These are phyloP conservation scores for Himalopsyche phryganea DNA, from an alignment of 1,140 invertebrate genomes.

Conservation along the genomic window DNA sequence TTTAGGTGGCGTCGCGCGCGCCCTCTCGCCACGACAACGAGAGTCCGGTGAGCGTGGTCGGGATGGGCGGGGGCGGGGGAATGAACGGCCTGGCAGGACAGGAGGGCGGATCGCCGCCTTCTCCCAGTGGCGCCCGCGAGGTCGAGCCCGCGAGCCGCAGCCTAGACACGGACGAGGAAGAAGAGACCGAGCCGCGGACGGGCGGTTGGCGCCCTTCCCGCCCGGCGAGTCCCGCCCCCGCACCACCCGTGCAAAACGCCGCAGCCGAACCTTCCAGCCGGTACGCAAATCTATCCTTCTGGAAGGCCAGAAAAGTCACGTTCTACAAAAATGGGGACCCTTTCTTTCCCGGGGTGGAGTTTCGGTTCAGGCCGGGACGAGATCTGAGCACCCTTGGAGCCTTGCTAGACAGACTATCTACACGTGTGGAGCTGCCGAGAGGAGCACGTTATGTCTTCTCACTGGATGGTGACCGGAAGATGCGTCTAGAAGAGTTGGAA, in stretches of 20 bases:
- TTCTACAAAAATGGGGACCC: slow-evolving; percentile 94
- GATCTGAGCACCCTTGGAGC: slow-evolving; percentile 85
- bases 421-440: slow-evolving; percentile 75
- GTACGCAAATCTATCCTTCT: slow-evolving; percentile 80
- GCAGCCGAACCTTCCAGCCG: slow-evolving; percentile 38
- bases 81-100: slow-evolving; percentile 28
- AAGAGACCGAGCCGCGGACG: slow-evolving; percentile 41
- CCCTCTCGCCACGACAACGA: slow-evolving; percentile 36
- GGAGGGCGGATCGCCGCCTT: slow-evolving; percentile 36
- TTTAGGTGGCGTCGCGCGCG: slow-evolving; percentile 42
- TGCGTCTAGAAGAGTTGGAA: slow-evolving; percentile 80
- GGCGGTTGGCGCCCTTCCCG: slow-evolving; percentile 46
- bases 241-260: slow-evolving; percentile 32
- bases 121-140: slow-evolving; percentile 40
- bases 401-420: slow-evolving; percentile 77
- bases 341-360: slow-evolving; percentile 84
- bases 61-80: slow-evolving; percentile 34
- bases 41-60: slow-evolving; percentile 36
- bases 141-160: slow-evolving; percentile 44
- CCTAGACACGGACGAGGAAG: slow-evolving; percentile 44
- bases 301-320: slow-evolving; percentile 79
- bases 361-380: slow-evolving; percentile 81
- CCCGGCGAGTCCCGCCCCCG: slow-evolving; percentile 46
- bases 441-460: slow-evolving; percentile 88
- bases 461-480: slow-evolving; percentile 81